A percentile compares a stretch with the other conserved stretches of the same genome.
These are phyloP conservation scores for Fulmarus glacialis DNA, from an alignment of 2,113 vertebrate species.

Conservation along the genomic window DNA sequence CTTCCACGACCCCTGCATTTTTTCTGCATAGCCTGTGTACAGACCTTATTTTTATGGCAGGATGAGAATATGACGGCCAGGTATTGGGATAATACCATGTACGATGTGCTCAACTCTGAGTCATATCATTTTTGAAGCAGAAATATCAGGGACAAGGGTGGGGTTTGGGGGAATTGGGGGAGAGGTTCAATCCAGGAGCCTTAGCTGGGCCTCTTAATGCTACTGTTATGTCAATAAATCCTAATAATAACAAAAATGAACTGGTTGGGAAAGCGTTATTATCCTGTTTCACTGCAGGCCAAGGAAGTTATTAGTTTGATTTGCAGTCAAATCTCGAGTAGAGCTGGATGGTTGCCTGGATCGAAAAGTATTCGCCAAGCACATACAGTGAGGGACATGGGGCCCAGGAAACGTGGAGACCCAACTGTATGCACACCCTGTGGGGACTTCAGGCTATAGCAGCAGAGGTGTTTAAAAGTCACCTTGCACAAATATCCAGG, in stretches of 20 bases:
- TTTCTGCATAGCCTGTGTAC: neutral
- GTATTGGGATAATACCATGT: neutral
- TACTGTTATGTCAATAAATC: neutral
- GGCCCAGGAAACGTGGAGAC: neutral
- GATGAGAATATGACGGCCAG: neutral
- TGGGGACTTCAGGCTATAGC: neutral
- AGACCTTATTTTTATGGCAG: neutral
- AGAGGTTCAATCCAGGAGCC: neutral
- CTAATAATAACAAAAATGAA: neutral
- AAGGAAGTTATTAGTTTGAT: slow-evolving; percentile 17
- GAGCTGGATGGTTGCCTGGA: neutral
- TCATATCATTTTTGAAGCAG: neutral
- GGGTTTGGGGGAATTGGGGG: neutral
- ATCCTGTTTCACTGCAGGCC: neutral
- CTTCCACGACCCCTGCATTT: neutral
- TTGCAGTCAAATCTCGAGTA: neutral
- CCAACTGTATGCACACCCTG: neutral
- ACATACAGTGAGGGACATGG: neutral
- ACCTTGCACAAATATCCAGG: neutral
- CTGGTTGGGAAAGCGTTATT: neutral
- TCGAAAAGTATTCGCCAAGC: neutral
- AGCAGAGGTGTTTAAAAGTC: neutral
- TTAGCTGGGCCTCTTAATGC: neutral
- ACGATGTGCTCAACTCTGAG: neutral
- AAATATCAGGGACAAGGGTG: neutral